Evolutionary conservation across 2,113 vertebrate species (phyloP).

Genomic region (Bagarius yarrelli): DNA sequence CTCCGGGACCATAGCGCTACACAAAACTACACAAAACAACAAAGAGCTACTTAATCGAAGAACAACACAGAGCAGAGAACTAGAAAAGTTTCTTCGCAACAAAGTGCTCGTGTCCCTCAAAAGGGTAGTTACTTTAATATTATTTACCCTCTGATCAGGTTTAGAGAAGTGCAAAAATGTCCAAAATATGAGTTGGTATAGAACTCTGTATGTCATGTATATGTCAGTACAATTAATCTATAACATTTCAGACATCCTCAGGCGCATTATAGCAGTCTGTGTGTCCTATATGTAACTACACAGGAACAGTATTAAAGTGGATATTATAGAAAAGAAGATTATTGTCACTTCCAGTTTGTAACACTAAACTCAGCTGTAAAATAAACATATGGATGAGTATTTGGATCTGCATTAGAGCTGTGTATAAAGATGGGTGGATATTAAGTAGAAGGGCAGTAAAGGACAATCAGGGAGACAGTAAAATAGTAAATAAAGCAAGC

Average conservation of each 20-base stretch:
- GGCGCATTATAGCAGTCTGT: not conserved
- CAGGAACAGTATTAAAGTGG: not conserved
- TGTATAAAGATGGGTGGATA: not conserved
- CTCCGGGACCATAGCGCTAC: too few species aligned
- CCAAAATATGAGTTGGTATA: not conserved
- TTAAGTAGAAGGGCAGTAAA: not conserved
- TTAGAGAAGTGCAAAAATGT: not conserved
- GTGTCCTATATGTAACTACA: not conserved
- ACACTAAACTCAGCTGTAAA: not conserved
- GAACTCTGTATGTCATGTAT: not conserved
- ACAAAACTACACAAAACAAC: too few species aligned
- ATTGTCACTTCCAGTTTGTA: not conserved
- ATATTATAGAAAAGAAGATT: not conserved
- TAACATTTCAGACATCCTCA: not conserved
- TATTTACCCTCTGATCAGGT: not conserved
- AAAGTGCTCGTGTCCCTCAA: not conserved
- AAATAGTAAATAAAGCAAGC: not conserved
- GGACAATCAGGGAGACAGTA: not conserved
- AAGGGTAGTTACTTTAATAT: not conserved
- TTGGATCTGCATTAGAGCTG: not conserved
- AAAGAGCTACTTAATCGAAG: too few species aligned
- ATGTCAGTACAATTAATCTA: not conserved
- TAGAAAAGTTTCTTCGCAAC: too few species aligned
- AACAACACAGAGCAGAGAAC: too few species aligned
- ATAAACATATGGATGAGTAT: not conserved